A percentile compares a stretch with the other conserved stretches of the same genome.
These are phyloP conservation scores for Andricus grossulariae DNA, from an alignment of 1,140 invertebrate species.

Conservation along the genomic window DNA sequence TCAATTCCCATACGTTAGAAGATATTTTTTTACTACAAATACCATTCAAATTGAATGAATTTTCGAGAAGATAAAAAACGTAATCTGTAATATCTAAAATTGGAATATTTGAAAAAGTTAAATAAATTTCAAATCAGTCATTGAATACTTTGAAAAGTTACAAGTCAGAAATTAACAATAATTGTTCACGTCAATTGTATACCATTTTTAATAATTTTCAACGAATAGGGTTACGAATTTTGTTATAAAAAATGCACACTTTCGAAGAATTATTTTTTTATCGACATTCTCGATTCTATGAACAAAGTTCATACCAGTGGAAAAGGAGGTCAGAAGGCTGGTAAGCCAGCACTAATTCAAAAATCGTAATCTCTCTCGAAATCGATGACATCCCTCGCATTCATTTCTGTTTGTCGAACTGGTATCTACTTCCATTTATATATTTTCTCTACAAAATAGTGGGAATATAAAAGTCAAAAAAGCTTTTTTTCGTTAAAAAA, in stretches of 20 bases:
- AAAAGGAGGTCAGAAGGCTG: conserved; percentile 6
- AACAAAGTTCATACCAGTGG: neutral
- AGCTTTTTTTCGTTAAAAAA: neutral
- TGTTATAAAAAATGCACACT: neutral
- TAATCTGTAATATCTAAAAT: no score
- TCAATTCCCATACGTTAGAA: no score
- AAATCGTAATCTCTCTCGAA: neutral
- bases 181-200: no score
- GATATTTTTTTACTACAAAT: no score
- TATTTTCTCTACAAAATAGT: neutral
- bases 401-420: conserved; percentile 15
- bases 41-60: no score
- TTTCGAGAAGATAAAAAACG: no score
- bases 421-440: conserved; percentile 11
- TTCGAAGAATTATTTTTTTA: neutral
- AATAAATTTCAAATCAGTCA: no score
- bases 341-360: conserved; percentile 23
- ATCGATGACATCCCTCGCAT: neutral
- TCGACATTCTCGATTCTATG: neutral
- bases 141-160: no score
- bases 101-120: no score
- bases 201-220: no score
- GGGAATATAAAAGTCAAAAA: neutral
- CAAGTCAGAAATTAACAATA: no score
- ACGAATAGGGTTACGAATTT: no score